A percentile compares a stretch with the other conserved stretches of the same genome.
phyloP scores from a whole-genome alignment of 2,888 invertebrate genomes.

The Melolontha melolontha region DNA sequence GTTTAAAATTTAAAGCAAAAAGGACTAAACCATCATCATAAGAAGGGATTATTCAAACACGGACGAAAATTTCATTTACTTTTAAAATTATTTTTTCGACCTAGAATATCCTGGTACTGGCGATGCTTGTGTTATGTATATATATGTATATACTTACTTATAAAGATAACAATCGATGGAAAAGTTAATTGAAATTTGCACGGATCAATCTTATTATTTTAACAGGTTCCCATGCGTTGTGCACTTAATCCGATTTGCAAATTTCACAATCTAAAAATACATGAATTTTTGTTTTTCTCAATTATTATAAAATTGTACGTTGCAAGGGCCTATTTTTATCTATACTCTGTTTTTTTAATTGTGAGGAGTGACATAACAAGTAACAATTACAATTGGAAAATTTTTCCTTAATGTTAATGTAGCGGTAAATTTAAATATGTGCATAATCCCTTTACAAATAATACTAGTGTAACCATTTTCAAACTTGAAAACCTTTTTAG shows the following conservation, averaged over 20 bases:
- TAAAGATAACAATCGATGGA: conserved; percentile 35
- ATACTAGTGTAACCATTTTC: no score
- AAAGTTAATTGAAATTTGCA: conserved; percentile 39
- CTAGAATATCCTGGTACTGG: not conserved
- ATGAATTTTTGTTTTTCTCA: conserved; percentile 13
- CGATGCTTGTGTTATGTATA: not conserved
- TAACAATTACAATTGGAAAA: no score
- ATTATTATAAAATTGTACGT: no score
- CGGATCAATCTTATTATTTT: conserved; percentile 37
- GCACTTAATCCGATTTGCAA: conserved; percentile 26
- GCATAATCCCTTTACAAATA: no score
- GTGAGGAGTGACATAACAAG: no score
- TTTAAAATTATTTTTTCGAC: conserved; percentile 28
- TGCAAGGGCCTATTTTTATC: no score
- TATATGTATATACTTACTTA: conserved; percentile 32
- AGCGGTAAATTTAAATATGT: no score
- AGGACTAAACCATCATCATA: conserved; percentile 12
- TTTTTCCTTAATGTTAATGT: no score
- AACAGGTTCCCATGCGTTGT: conserved; percentile 2
- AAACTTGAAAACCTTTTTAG: no score
- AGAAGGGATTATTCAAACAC: conserved; percentile 33
- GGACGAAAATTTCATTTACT: conserved; percentile 30
- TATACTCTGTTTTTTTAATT: no score
- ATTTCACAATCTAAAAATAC: not conserved
- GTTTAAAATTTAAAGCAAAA: no score